Evolutionary conservation across 2,888 invertebrate species (phyloP).

Genomic region (Drosophila nr. perissopoda): DNA sequence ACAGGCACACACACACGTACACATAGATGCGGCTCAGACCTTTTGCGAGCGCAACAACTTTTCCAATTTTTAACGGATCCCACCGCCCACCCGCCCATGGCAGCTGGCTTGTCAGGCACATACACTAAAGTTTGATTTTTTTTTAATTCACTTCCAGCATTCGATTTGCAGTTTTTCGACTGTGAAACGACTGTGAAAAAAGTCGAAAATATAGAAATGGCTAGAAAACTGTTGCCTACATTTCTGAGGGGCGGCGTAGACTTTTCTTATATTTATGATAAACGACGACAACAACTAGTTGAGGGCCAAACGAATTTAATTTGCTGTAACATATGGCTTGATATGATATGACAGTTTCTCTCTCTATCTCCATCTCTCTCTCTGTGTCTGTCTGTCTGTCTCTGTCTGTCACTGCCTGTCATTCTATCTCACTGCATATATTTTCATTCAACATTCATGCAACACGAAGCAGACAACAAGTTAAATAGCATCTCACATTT

Average conservation of each 20-base stretch:
- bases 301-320: slow-evolving; percentile 41
- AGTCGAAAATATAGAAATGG: background rate
- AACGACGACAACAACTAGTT: background rate
- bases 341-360: slow-evolving; percentile 39
- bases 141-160: slow-evolving; percentile 22
- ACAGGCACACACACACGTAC: background rate
- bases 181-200: slow-evolving; percentile 13
- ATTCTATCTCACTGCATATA: background rate
- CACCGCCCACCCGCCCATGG: background rate
- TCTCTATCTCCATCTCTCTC: background rate
- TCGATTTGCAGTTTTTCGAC: slow-evolving; percentile 30
- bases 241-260: slow-evolving; percentile 5
- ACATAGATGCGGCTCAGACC: background rate
- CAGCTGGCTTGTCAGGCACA: background rate
- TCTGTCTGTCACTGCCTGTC: background rate
- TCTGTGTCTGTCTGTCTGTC: background rate
- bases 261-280: slow-evolving; percentile 17
- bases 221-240: slow-evolving; percentile 44
- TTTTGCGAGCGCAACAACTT: background rate
- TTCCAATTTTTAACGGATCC: slow-evolving; percentile 5
- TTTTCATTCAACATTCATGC: slow-evolving; percentile 4
- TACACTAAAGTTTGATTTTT: background rate
- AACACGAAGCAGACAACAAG: slow-evolving; percentile 44
- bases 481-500: slow-evolving; percentile 52
- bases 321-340: slow-evolving; percentile 35